phyloP scores from a whole-genome alignment of 2,797 vertebrate species.

The Eulemur mongoz region DNA sequence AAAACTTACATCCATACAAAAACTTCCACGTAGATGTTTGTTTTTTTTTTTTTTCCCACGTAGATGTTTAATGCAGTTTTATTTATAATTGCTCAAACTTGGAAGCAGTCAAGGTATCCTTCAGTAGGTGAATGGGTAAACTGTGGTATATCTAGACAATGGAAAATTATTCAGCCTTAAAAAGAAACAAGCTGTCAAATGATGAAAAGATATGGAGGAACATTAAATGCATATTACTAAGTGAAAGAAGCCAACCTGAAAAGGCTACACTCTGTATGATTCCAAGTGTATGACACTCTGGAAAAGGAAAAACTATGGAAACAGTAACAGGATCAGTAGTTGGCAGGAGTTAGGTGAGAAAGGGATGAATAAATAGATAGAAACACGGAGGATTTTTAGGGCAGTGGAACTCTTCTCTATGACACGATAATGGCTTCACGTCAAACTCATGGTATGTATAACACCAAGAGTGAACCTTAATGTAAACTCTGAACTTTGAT shows the following conservation, averaged over 20 bases:
- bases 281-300: not conserved
- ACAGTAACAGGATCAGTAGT: too few species aligned
- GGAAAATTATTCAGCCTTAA: not conserved
- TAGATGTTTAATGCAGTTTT: not conserved
- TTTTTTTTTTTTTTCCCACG: too few species aligned
- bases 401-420: not conserved
- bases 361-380: accelerated
- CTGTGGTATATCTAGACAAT: not conserved
- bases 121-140: not conserved
- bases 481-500: not conserved
- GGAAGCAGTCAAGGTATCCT: not conserved
- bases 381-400: not conserved
- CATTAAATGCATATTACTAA: not conserved
- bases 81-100: not conserved
- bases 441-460: not conserved
- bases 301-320: not conserved
- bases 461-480: not conserved
- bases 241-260: not conserved
- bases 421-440: accelerated
- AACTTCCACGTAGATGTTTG: not conserved
- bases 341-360: not conserved
- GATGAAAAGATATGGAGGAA: not conserved
- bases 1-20: not conserved
- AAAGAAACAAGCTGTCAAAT: not conserved
- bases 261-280: not conserved